Evolutionary conservation across 1,140 invertebrate species (phyloP), one percentile per base, ranked within the genome.

Genomic region (Drosophila asahinai): DNA sequence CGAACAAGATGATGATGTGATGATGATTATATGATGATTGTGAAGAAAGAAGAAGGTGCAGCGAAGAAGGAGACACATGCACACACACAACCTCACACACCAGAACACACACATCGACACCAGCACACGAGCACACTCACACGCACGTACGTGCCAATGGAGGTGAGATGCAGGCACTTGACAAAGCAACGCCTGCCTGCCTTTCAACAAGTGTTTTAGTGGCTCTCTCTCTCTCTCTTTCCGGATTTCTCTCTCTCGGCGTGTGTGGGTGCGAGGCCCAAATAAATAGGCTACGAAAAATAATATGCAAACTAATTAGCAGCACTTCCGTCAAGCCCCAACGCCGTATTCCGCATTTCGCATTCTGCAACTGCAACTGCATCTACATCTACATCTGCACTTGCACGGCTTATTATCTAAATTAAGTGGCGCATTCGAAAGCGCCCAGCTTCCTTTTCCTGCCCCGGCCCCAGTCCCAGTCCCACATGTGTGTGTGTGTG

Each of bases 291-390:
- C 78, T 90, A 81, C 86, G 68, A 89, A 84, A 60, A 62, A 80
- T 62, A 62, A 73, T 74, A 62, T 80, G 78, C 63, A 86, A 90
- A 90, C 86, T 90, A 90, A 90, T 90, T 90, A 90, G 86, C 86
- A 74, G 86, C 86, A 74, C 76, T 82, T 90, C 86, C 86, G 86
- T 65, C 79, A 42, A 65, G 75, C 71, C 49, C 33, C 55, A 66
- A 54, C 66, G 78, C 78, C 79, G 36, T 11, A 11, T 36, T 36
- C 33, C 33, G 33, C 8, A 36, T 36, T 9, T n/a, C 49, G n/a
- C 49, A 52, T 42, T 42, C 40, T 42, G 40, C 14, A 15, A 14
- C 51, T n/a, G 27, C 27, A 40, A 55, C 52, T 79, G 77, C 70
- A 58, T 48, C 52, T 65, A 51, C 65, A 60, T 67, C 66, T 64